Base-by-base conservation (phyloP, 2,888 invertebrate genomes). In the Ceratothoa steindachneri region DNA sequence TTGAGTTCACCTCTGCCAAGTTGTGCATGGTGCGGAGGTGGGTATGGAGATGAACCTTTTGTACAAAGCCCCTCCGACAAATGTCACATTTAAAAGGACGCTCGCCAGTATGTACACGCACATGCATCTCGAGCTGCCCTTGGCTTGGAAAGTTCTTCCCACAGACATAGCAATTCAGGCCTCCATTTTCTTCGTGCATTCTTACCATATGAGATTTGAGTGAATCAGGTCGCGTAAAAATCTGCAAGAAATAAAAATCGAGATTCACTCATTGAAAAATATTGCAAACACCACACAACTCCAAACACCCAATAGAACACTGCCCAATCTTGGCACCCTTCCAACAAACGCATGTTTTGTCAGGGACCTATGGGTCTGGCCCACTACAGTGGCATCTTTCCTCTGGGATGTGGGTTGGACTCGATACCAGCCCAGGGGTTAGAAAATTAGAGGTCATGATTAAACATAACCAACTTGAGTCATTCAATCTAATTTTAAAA, bases 21-120 rank as follows among this genome's bases (percentile, higher is more conserved):
- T 78, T 73, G 67, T 78, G 78, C 78, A 78, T 78, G 30, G 78
- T 78, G 30, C 78, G 75, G 28, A 78, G 67, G 41, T 78, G 78
- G 27, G 78, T 78, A 15, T 73, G 70, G 24, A 78, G 64, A 31
- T 78, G 78, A 12, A 75, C 78, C 30, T 78, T 78, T 68, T 78
- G 78, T 7, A 78, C 75, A 69, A 78, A 78, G 22, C 75, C 78
- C 53, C 73, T 73, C 30, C 51, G 55, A 71, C 78, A 78, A 28
- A 73, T 60, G 24, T 78, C 72, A 69, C 78, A 78, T 66, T 72
- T 75, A 51, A 78, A 78, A 19, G 78, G 78, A 31, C 78, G 55
- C 52, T 78, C 78, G 28, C 78, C 78, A 4, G 78, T 78, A 71
- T 78, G 78, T 19, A 78, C 78, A 22, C 78, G 52, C n/a, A 78